Percentiles rank a stretch among this genome's conserved stretches.
These are phyloP conservation scores for Stratiomys singularior DNA, from an alignment of 2,888 invertebrate genomes.

Conservation along the genomic window DNA sequence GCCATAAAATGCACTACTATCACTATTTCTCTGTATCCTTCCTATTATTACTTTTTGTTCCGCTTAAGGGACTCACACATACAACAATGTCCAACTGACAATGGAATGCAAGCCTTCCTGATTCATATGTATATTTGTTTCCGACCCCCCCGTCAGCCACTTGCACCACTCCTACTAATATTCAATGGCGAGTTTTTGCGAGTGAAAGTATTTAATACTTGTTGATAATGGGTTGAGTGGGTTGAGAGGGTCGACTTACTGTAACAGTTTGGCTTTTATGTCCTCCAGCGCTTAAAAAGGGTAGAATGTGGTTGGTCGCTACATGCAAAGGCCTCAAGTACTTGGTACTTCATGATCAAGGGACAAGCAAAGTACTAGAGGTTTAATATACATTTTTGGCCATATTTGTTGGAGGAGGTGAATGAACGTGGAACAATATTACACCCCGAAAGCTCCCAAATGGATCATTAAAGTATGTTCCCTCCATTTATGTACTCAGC, in stretches of 20 bases:
- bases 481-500: conserved; percentile 41
- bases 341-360: too few relatives aligned
- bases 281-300: conserved; percentile 19
- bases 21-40: background rate
- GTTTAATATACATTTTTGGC: too few relatives aligned
- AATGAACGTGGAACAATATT: conserved; percentile 23
- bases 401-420: background rate
- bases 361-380: too few relatives aligned
- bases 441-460: conserved; percentile 34
- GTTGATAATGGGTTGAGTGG: conserved; percentile 34
- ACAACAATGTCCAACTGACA: too few relatives aligned
- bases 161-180: too few relatives aligned
- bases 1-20: conserved; percentile 10
- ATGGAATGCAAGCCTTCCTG: too few relatives aligned
- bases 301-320: background rate
- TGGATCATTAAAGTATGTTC: conserved; percentile 48
- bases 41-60: background rate
- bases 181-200: background rate
- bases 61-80: background rate
- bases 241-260: conserved; percentile 7
- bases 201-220: conserved; percentile 39
- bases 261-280: conserved; percentile 39
- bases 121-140: too few relatives aligned
- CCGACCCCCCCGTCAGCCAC: too few relatives aligned
- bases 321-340: background rate